Evolutionary conservation across 2,797 vertebrate genomes (phyloP), one percentile per base, ranked within the genome.

Genomic region (Pogonophryne albipinna): DNA sequence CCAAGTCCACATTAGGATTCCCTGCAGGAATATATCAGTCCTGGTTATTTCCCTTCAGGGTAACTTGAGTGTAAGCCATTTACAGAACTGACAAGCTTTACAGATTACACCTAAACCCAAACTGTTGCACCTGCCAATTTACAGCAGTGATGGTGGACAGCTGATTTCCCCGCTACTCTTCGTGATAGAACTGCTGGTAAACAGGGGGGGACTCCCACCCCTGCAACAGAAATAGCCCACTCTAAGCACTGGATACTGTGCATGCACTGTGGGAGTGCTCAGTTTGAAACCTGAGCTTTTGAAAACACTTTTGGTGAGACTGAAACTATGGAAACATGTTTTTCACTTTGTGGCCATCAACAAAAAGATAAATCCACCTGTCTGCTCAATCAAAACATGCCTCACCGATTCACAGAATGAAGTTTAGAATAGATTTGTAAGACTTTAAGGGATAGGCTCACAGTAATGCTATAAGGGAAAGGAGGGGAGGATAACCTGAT

Each of bases 241-340:
- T 27, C 14, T 57, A 61, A 75, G 16, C 10, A 42, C 49, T 50
- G 27, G n/a, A 66, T 71, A 53, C 69, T 67, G 56, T 52, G 55
- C 19, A 8, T 63, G 45, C 58, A 47, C 58, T 15, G 38, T 69
- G 69, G 38, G 79, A 6, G 34, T 19, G 46, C 53, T 49, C 27
- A 4, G 34, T 27, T 15, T 80, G 90, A 83, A 88, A 93, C 38
- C 14, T 41, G 88, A 92, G 80, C 84, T 69, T 53, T 53, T 13
- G 77, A 88, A 85, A 90, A 91, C 87, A 90, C 56, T 51, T 82
- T 64, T 59, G 55, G 57, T 79, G 15, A 80, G 58, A 65, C 71
- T 70, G 78, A 78, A 75, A 76, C 69, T 46, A 15, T 9, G 60
- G 47, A 78, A 77, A 79, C 62, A 68, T 83, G 79, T 89, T 89